A percentile compares a stretch with the other conserved stretches of the same genome.
These are phyloP conservation scores for Thyatira batis DNA, from an alignment of 2,888 invertebrate species.

Conservation along the genomic window DNA sequence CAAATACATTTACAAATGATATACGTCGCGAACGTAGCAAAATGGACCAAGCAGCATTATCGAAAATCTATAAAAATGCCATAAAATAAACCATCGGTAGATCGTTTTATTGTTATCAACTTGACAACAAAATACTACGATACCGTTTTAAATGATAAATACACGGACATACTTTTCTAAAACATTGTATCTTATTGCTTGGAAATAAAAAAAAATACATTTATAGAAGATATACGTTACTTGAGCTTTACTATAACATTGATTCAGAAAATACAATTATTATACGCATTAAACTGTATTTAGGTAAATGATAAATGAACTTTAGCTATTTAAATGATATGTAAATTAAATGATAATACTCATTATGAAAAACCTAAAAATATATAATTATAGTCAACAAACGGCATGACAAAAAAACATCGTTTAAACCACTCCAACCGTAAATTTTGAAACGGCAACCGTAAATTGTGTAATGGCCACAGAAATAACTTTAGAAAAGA, in stretches of 20 bases:
- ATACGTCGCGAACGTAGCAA: constrained; percentile 7
- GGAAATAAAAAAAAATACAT: no score
- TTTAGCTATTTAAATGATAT: neutral
- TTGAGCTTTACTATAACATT: no score
- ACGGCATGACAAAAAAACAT: neutral
- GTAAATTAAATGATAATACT: neutral
- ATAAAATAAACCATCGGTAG: constrained; percentile 26
- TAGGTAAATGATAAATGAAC: no score
- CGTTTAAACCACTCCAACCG: neutral
- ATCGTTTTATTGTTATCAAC: constrained; percentile 24
- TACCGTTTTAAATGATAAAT: constrained; percentile 1
- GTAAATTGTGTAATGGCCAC: neutral
- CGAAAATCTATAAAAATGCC: constrained; percentile 27
- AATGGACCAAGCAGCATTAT: constrained; percentile 18
- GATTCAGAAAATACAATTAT: no score
- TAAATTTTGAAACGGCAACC: neutral
- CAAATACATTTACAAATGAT: constrained; percentile 4
- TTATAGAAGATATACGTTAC: no score
- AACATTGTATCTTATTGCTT: neutral
- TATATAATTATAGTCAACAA: neutral
- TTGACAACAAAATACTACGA: constrained; percentile 12
- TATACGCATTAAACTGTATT: no score
- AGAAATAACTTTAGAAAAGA: constrained; percentile 1
- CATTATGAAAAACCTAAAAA: neutral
- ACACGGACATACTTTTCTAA: neutral